A percentile compares a stretch with the other conserved stretches of the same genome.
Evolutionary conservation across 2,888 invertebrate genomes (phyloP).

Genomic region (Neria commutata): DNA sequence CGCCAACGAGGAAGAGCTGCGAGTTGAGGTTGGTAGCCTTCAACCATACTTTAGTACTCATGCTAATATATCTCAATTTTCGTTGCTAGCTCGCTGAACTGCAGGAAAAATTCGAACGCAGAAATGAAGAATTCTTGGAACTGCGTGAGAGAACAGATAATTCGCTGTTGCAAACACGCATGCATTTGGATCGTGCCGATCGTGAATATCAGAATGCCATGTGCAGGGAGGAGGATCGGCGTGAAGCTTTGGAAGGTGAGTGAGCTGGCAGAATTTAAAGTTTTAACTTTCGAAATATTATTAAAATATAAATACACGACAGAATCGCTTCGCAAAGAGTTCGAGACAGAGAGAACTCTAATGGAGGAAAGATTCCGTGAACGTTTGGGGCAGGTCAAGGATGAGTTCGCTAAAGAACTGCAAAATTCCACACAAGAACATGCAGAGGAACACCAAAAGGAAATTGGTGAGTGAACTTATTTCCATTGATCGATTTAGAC

Average conservation of each 20-base stretch:
- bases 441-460: slow-evolving; percentile 69
- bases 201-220: slow-evolving; percentile 60
- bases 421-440: slow-evolving; percentile 67
- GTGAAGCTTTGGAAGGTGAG: slow-evolving; percentile 52
- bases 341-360: slow-evolving; percentile 73
- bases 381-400: slow-evolving; percentile 62
- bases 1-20: slow-evolving; percentile 65
- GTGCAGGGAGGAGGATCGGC: slow-evolving; percentile 58
- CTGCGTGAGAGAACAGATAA: slow-evolving; percentile 68
- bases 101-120: slow-evolving; percentile 67
- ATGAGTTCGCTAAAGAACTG: slow-evolving; percentile 59
- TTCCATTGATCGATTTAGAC: accelerated
- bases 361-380: slow-evolving; percentile 77
- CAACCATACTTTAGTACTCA: no score
- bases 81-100: slow-evolving; percentile 69
- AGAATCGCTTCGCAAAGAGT: slow-evolving; percentile 63
- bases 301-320: no score
- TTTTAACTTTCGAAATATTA: not conserved
- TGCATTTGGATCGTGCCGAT: slow-evolving; percentile 61
- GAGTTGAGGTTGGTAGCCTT: slow-evolving; percentile 64
- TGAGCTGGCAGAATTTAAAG: not conserved
- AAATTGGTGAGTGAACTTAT: slow-evolving; percentile 66
- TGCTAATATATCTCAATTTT: no score
- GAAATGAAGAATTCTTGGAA: slow-evolving; percentile 50
- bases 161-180: slow-evolving; percentile 57